A percentile compares a stretch with the other conserved stretches of the same genome.
Evolutionary conservation across 2,797 vertebrate genomes (phyloP).

Genomic region (Hydrophis major): DNA sequence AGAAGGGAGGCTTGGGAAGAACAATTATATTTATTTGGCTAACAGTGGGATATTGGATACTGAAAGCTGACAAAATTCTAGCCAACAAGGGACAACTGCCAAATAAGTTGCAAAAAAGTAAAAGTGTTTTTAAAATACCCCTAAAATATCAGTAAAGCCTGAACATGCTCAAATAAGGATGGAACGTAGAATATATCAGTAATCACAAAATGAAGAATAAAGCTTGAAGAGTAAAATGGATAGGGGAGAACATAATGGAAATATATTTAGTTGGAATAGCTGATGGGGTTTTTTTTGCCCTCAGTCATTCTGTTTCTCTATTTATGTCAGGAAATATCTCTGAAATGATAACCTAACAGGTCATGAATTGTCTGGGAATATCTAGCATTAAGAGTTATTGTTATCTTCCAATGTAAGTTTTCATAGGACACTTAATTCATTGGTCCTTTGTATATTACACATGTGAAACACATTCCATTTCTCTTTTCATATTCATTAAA

Average conservation of each 20-base stretch:
- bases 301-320: not conserved
- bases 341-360: not conserved
- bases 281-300: not conserved
- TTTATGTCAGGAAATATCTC: not conserved
- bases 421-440: not conserved
- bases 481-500: not conserved
- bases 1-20: not conserved
- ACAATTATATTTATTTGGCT: not conserved
- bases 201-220: not conserved
- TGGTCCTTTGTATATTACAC: not conserved
- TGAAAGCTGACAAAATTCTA: not conserved
- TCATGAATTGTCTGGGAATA: not conserved
- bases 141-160: not conserved
- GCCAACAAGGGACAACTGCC: not conserved
- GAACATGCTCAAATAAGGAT: not conserved
- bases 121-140: not conserved
- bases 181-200: not conserved
- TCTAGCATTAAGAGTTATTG: not conserved
- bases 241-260: not conserved
- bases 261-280: not conserved
- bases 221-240: not conserved
- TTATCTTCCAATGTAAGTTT: not conserved
- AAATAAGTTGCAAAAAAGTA: not conserved
- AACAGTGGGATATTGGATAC: not conserved
- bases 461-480: not conserved